Base-by-base conservation (phyloP, 1,140 invertebrate genomes). In the Thaumatotibia leucotreta region DNA sequence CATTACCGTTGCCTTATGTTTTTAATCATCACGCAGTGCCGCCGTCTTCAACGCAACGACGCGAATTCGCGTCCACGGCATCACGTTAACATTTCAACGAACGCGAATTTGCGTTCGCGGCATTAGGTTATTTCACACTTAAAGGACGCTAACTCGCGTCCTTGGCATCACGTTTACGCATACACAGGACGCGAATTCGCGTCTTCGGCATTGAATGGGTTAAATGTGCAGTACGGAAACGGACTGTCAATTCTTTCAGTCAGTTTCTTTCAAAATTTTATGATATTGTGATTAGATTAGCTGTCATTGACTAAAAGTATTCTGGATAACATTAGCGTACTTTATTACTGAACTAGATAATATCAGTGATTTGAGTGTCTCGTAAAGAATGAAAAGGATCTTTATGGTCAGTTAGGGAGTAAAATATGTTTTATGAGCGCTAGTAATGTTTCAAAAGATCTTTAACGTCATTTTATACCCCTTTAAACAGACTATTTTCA, bases 321-420 rank as follows among this genome's bases (percentile, higher is more conserved):
- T n/a, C 52, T 58, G 52, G 27, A 29, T 58, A 58, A 31, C 27
- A 24, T 23, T 14, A 23, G 24, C 27, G 52, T 58, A 58, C 11
- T 58, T 58, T 58, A 58, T 29, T 31, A 27, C 52, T 24, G 29
- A 58, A 58, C 29, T 24, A 29, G 52, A 31, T 24, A 58, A 58
- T 58, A 58, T 58, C 52, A 58, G 52, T 58, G 52, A 58, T 58
- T 58, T 58, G 52, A 58, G 52, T 29, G n/a, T 24, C 11, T 58
- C 52, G 27, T 58, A 58, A 58, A 58, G 52, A 58, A 58, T 58
- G 52, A 58, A 58, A 29, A 58, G n/a, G 52, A 58, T 58, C 52
- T 58, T 58, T 29, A 58, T 31, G 52, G 52, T 29, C 52, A 58
- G 52, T 58, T 58, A 27, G 23, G 52, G 52, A 58, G 24, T 58